phyloP scores from a whole-genome alignment of 2,113 vertebrate species.

The Prinia subflava region DNA sequence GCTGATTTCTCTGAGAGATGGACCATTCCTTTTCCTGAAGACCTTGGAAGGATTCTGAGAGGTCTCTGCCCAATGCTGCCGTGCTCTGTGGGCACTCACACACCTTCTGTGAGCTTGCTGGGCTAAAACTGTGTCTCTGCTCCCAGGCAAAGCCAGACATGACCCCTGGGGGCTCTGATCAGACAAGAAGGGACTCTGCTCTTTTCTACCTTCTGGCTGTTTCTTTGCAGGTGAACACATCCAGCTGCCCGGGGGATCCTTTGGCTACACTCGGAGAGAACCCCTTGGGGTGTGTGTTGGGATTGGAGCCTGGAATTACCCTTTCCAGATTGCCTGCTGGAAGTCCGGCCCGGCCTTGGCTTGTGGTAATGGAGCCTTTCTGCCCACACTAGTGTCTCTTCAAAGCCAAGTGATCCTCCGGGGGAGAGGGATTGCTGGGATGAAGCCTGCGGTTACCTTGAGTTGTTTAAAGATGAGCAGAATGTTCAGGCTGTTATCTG shows the following conservation, averaged over 20 bases:
- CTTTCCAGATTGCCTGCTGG: constrained; percentile 86
- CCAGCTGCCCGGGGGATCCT: constrained; percentile 87
- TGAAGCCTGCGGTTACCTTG: neutral
- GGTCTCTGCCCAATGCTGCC: neutral
- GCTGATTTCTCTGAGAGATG: neutral
- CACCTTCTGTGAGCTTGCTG: neutral
- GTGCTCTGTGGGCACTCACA: neutral
- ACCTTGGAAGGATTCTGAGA: neutral
- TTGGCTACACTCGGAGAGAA: constrained; percentile 91
- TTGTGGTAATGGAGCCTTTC: constrained; percentile 78
- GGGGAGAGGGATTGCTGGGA: neutral
- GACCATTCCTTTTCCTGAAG: neutral
- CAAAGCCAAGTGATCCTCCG: neutral
- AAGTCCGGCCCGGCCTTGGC: constrained; percentile 93
- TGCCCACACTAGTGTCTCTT: neutral
- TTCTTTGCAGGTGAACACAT: constrained; percentile 86
- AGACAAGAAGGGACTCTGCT: neutral
- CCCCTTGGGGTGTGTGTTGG: constrained; percentile 92
- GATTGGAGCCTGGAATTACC: constrained; percentile 96
- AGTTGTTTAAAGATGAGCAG: neutral
- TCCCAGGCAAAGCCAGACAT: neutral
- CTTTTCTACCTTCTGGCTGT: neutral
- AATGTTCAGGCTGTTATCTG: neutral
- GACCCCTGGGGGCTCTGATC: neutral
- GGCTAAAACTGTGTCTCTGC: neutral